Evolutionary conservation across 2,113 vertebrate species (phyloP).

Genomic region (Varanus salvator): DNA sequence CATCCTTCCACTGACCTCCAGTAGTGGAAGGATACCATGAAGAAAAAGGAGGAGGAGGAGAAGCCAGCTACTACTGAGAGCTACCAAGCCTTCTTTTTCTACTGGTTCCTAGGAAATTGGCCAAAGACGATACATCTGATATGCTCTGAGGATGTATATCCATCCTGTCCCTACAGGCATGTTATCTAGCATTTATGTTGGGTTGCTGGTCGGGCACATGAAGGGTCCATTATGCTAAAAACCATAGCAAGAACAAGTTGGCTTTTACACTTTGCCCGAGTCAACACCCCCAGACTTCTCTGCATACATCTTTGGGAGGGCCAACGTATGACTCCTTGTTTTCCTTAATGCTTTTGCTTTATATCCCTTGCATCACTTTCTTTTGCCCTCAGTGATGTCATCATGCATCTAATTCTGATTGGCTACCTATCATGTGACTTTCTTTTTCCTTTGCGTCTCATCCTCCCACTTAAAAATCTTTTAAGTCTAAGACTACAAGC

Average conservation of each 20-base stretch:
- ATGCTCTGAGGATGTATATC: neutral
- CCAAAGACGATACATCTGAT: neutral
- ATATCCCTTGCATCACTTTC: neutral
- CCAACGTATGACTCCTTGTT: neutral
- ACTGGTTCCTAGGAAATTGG: neutral
- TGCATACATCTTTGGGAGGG: neutral
- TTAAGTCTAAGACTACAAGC: neutral
- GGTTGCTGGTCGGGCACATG: neutral
- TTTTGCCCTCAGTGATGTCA: neutral
- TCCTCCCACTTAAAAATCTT: neutral
- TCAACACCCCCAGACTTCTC: neutral
- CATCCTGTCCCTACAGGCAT: too few species aligned
- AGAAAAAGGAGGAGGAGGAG: too few species aligned
- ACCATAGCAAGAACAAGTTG: neutral
- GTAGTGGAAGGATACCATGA: too few species aligned
- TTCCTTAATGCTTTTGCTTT: neutral
- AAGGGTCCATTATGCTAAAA: neutral
- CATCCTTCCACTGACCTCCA: too few species aligned
- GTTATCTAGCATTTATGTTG: neutral
- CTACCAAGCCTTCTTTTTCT: neutral
- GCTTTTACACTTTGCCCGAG: neutral
- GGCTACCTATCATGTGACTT: neutral
- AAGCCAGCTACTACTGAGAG: neutral
- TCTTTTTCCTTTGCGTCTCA: neutral
- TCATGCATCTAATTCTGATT: neutral